These are phyloP conservation scores for Halesus radiatus DNA, from an alignment of 1,140 invertebrate genomes.

Conservation along the genomic window DNA sequence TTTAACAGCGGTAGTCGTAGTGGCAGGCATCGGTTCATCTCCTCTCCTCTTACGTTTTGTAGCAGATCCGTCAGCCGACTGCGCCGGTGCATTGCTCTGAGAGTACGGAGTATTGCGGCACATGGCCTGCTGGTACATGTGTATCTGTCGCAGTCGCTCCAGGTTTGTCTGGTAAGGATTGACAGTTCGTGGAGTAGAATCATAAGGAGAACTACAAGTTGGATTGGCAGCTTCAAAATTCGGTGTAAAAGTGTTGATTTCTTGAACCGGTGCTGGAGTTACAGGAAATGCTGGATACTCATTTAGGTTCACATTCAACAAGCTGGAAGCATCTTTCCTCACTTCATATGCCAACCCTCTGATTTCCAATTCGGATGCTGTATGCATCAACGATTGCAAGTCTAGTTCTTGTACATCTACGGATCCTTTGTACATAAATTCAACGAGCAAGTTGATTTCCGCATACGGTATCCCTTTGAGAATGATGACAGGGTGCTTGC, in stretches of 20 bases:
- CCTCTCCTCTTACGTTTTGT: constrained; percentile 62
- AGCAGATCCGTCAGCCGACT: constrained; percentile 30
- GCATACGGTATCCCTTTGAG: constrained; percentile 77
- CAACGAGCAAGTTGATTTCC: constrained; percentile 79
- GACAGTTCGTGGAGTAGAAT: constrained; percentile 57
- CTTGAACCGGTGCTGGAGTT: constrained; percentile 56
- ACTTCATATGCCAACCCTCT: constrained; percentile 71
- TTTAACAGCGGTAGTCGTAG: constrained; percentile 63
- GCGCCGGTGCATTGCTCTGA: background rate
- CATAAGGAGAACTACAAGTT: constrained; percentile 32
- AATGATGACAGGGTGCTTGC: constrained; percentile 81
- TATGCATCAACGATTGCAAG: constrained; percentile 76
- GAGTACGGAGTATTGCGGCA: constrained; percentile 59
- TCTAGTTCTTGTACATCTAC: constrained; percentile 79
- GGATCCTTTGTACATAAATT: constrained; percentile 82
- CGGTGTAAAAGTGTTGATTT: background rate
- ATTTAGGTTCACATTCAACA: constrained; percentile 67
- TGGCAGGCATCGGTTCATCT: constrained; percentile 63
- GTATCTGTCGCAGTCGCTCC: constrained; percentile 66
- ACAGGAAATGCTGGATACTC: constrained; percentile 66
- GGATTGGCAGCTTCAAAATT: constrained; percentile 57
- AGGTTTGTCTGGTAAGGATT: constrained; percentile 64
- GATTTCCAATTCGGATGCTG: constrained; percentile 77
- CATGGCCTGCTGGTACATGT: constrained; percentile 69
- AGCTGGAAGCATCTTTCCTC: constrained; percentile 67